These are phyloP conservation scores for Coenonympha glycerion DNA, from an alignment of 2,888 invertebrate species.

Conservation along the genomic window DNA sequence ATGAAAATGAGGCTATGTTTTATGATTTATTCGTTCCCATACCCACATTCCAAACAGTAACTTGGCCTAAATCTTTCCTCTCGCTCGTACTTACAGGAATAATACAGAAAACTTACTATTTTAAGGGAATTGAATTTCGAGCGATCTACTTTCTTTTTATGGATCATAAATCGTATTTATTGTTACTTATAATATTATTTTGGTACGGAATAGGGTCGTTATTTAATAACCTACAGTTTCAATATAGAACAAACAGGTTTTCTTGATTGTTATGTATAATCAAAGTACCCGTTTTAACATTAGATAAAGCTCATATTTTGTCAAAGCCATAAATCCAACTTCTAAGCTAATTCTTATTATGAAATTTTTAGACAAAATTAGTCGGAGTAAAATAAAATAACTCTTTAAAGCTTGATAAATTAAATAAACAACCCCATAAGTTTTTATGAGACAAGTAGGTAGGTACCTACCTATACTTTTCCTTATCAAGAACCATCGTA, in stretches of 20 bases:
- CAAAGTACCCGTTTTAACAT: too few species aligned
- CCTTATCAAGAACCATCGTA: neutral
- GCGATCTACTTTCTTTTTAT: constrained; percentile 36
- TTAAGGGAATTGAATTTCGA: constrained; percentile 32
- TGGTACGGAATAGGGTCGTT: constrained; percentile 27
- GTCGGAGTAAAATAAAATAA: neutral
- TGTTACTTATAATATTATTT: constrained; percentile 34
- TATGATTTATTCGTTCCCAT: constrained; percentile 43
- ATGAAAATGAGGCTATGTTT: constrained; percentile 67
- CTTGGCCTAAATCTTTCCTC: constrained; percentile 14
- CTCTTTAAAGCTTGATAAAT: neutral
- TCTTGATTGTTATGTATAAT: neutral
- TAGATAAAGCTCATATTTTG: too few species aligned
- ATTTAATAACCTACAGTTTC: constrained; percentile 27
- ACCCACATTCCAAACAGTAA: constrained; percentile 23
- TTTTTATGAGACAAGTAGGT: constrained; percentile 2
- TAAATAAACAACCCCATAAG: too few species aligned
- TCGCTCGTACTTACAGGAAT: constrained; percentile 12
- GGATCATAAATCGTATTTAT: constrained; percentile 38
- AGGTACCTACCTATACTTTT: neutral
- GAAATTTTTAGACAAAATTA: too few species aligned
- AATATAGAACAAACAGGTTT: constrained; percentile 14
- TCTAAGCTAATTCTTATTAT: too few species aligned
- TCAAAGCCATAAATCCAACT: too few species aligned
- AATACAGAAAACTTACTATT: constrained; percentile 25